phyloP scores from a whole-genome alignment of 2,888 invertebrate species.

The Metallyticus violacea region DNA sequence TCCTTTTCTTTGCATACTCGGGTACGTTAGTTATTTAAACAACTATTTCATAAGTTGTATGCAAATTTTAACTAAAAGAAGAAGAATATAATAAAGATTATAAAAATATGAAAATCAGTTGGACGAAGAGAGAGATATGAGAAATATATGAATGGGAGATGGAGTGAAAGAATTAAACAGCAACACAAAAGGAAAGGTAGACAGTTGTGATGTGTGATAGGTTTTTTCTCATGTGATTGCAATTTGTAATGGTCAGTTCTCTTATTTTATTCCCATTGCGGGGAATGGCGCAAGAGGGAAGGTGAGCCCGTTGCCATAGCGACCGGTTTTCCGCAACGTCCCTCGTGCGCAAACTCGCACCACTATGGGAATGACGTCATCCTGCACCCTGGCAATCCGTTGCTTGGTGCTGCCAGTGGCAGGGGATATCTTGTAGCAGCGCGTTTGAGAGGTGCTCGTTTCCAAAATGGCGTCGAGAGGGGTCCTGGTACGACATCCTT shows the following conservation, averaged over 20 bases:
- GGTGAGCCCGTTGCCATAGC: background rate
- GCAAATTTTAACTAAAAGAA: no score
- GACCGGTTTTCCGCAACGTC: background rate
- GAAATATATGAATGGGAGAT: no score
- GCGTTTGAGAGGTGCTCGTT: background rate
- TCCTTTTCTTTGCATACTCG: no score
- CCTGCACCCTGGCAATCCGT: background rate
- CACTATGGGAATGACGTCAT: background rate
- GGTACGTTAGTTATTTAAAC: no score
- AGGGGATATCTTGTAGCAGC: background rate
- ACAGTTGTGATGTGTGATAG: no score
- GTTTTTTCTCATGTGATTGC: background rate
- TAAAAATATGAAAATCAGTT: no score
- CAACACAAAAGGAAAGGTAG: no score
- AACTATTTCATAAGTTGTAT: no score
- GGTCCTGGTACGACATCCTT: background rate
- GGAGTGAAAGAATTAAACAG: no score
- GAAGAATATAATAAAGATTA: no score
- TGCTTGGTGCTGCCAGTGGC: background rate
- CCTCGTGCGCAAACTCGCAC: background rate
- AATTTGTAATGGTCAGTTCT: background rate
- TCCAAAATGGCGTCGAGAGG: background rate
- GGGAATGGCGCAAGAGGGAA: background rate
- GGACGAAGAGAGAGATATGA: no score
- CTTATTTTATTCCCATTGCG: background rate